Conservation (phyloP, 1,140 invertebrate genomes). For the Acromyrmex echinatior region DNA sequence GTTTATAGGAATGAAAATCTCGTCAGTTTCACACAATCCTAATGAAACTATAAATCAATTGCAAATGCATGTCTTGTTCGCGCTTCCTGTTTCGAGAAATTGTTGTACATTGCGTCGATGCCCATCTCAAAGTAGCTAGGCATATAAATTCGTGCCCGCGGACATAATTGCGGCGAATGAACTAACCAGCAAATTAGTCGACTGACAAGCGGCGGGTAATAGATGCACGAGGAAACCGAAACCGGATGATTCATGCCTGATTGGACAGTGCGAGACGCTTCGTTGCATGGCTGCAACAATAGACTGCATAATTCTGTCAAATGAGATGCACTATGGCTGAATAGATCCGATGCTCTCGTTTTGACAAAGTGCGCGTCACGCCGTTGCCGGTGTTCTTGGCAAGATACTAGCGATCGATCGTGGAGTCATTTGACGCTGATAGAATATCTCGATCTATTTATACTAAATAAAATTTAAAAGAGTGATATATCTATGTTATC, state of each 20-base stretch:
- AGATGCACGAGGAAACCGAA: conserved; percentile 77
- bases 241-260: conserved; percentile 79
- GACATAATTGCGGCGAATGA: conserved; percentile 76
- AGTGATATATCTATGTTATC: neutral
- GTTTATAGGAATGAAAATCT: neutral
- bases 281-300: conserved; percentile 73
- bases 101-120: neutral
- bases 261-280: conserved; percentile 75
- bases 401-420: conserved; percentile 50
- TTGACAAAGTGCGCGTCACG: conserved; percentile 56
- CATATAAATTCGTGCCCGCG: conserved; percentile 51
- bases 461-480: neutral
- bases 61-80: neutral
- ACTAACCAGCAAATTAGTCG: conserved; percentile 78
- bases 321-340: conserved; percentile 71
- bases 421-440: conserved; percentile 24
- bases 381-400: conserved; percentile 47
- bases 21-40: neutral
- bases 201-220: conserved; percentile 75
- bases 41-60: neutral
- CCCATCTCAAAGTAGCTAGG: conserved; percentile 43
- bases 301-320: conserved; percentile 74
- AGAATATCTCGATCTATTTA: neutral
- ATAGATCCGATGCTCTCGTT: conserved; percentile 65
- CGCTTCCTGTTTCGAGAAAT: neutral